These are phyloP conservation scores for Apogon hyalosoma DNA, from an alignment of 2,797 vertebrate genomes.

Conservation along the genomic window DNA sequence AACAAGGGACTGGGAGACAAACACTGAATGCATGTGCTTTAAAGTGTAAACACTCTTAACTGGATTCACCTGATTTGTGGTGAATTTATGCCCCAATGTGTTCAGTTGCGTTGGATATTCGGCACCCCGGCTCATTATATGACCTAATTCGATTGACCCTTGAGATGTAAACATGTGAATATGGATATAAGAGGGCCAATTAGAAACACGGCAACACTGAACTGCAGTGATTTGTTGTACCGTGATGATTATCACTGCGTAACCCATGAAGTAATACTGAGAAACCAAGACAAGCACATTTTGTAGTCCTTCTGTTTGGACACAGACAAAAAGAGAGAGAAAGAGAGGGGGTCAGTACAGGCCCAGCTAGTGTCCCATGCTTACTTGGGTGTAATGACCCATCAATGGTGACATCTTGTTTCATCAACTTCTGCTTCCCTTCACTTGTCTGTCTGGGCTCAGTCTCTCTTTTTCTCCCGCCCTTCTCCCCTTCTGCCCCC, in stretches of 20 bases:
- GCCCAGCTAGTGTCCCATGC: slow-evolving; percentile 89
- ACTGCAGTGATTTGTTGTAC: slow-evolving; percentile 40
- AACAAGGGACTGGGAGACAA: slow-evolving; percentile 43
- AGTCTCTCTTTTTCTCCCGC: slow-evolving; percentile 61
- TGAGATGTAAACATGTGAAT: slow-evolving; percentile 66
- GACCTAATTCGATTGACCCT: slow-evolving; percentile 69
- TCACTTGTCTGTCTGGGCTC: slow-evolving; percentile 88
- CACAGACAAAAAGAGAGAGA: slow-evolving; percentile 61
- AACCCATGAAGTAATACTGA: slow-evolving; percentile 50
- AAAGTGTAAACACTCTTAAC: slow-evolving; percentile 77
- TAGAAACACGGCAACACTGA: slow-evolving; percentile 32
- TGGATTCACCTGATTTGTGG: slow-evolving; percentile 81
- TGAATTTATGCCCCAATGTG: slow-evolving; percentile 72
- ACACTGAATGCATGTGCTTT: slow-evolving; percentile 58
- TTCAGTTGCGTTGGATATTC: slow-evolving; percentile 56
- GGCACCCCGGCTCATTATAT: slow-evolving; percentile 68
- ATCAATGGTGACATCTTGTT: slow-evolving; percentile 94
- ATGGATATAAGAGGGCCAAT: slow-evolving; percentile 55
- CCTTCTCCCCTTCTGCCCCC: slow-evolving; percentile 61
- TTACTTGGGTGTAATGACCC: slow-evolving; percentile 96
- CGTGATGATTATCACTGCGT: slow-evolving; percentile 37
- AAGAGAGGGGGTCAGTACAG: slow-evolving; percentile 72
- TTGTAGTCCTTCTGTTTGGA: slow-evolving; percentile 51
- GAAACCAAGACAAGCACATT: slow-evolving; percentile 42
- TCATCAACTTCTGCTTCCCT: slow-evolving; percentile 96